These are phyloP conservation scores for Rhincodon typus DNA, from an alignment of 2,797 vertebrate genomes.

Conservation along the genomic window DNA sequence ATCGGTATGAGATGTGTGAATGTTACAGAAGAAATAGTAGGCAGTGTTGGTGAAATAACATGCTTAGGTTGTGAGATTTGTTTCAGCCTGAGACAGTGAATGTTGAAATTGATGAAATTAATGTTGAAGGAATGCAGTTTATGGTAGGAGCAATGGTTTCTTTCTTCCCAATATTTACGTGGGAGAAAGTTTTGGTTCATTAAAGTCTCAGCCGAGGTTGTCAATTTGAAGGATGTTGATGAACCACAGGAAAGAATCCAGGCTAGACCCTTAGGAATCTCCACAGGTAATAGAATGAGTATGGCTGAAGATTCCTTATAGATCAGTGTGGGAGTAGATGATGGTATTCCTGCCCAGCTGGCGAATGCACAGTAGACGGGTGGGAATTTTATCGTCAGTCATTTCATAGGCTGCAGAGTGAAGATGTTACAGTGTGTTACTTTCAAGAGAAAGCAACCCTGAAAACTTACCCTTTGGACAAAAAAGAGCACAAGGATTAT, in stretches of 20 bases:
- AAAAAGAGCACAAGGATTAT: neutral
- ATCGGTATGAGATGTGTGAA: neutral
- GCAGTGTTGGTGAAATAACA: neutral
- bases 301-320: neutral
- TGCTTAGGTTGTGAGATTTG: neutral
- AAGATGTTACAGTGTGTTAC: neutral
- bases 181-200: neutral
- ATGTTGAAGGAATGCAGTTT: too few species aligned
- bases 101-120: neutral
- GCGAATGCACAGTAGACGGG: neutral
- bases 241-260: neutral
- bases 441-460: neutral
- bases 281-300: neutral
- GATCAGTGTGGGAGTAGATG: neutral
- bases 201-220: neutral
- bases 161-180: neutral
- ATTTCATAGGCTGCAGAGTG: neutral
- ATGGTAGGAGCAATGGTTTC: neutral
- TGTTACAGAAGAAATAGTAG: neutral
- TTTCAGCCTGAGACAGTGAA: neutral
- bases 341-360: neutral
- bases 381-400: neutral
- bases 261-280: neutral
- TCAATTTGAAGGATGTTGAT: neutral
- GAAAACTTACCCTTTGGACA: neutral